These are phyloP conservation scores for Operophtera brumata DNA, from an alignment of 2,888 invertebrate genomes.

Conservation along the genomic window DNA sequence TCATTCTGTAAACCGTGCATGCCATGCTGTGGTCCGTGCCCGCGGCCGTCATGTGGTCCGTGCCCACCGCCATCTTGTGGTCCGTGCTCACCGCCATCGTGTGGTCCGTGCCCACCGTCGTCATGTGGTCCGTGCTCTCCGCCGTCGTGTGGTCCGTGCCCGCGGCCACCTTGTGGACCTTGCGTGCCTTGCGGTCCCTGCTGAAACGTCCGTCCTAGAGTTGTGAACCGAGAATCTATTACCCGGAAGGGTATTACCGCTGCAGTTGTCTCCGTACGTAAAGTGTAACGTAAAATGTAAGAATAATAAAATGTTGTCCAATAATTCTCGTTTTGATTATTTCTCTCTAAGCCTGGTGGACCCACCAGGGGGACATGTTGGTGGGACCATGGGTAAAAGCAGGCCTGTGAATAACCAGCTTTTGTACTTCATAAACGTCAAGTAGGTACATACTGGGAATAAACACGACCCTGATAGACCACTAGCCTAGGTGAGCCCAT, in stretches of 20 bases:
- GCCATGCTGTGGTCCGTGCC: background rate
- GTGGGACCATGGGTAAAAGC: no score
- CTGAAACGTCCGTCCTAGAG: conserved; percentile 20
- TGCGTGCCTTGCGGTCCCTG: conserved; percentile 29
- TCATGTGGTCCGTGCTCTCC: conserved; percentile 20
- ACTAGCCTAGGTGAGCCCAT: no score
- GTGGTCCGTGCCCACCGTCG: no score
- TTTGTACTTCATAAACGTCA: no score
- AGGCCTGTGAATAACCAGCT: no score
- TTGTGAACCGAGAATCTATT: conserved; percentile 7
- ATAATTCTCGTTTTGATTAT: conserved; percentile 3
- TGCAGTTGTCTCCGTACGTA: conserved; percentile 28
- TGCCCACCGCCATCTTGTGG: conserved; percentile 18
- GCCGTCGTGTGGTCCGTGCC: background rate
- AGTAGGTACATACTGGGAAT: no score
- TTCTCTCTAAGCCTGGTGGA: background rate
- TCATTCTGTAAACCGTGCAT: background rate
- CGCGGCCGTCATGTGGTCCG: conserved; percentile 12
- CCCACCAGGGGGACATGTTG: no score
- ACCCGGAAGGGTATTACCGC: conserved; percentile 8
- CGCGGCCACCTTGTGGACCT: conserved; percentile 13
- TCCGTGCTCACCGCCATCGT: conserved; percentile 16
- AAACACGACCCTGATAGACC: no score
- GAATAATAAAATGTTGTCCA: conserved; percentile 37
- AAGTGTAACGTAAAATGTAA: no score